These are phyloP conservation scores for Sitta carolinensis DNA, from an alignment of 2,797 vertebrate genomes.

Conservation along the genomic window DNA sequence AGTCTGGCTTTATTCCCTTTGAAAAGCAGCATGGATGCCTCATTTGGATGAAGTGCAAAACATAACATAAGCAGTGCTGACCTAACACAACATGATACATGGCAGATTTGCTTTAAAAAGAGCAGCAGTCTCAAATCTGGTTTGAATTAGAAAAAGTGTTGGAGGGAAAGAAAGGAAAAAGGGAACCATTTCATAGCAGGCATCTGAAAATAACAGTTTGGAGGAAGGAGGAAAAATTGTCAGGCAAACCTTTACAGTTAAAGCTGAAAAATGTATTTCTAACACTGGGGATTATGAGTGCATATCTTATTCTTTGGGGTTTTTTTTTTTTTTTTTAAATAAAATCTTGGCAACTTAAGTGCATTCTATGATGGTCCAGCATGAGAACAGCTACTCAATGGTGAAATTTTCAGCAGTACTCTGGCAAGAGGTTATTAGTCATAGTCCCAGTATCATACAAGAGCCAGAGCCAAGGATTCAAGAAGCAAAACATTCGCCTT, in stretches of 20 bases:
- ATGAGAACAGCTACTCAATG: constrained; percentile 63
- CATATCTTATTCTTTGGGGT: constrained; percentile 58
- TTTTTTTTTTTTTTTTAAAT: background rate
- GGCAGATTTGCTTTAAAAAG: constrained; percentile 60
- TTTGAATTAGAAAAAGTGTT: constrained; percentile 67
- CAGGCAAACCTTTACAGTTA: constrained; percentile 46
- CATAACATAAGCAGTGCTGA: constrained; percentile 25
- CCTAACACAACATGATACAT: constrained; percentile 40
- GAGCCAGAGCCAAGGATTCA: constrained; percentile 62
- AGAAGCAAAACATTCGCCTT: constrained; percentile 65
- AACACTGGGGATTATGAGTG: constrained; percentile 33
- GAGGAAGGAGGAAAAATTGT: constrained; percentile 27
- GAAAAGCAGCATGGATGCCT: background rate
- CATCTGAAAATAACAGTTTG: constrained; percentile 63
- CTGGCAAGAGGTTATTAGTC: constrained; percentile 65
- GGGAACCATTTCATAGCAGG: constrained; percentile 44
- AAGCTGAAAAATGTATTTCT: constrained; percentile 59
- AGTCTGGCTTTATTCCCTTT: background rate
- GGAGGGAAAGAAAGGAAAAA: constrained; percentile 54
- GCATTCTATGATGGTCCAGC: constrained; percentile 47
- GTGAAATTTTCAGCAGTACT: constrained; percentile 71
- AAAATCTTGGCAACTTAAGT: constrained; percentile 57
- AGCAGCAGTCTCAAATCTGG: constrained; percentile 57
- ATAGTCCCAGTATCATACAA: constrained; percentile 62
- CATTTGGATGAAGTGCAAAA: constrained; percentile 36